These are phyloP conservation scores for Penaeus vannamei DNA, from an alignment of 1,140 invertebrate species.

Conservation along the genomic window DNA sequence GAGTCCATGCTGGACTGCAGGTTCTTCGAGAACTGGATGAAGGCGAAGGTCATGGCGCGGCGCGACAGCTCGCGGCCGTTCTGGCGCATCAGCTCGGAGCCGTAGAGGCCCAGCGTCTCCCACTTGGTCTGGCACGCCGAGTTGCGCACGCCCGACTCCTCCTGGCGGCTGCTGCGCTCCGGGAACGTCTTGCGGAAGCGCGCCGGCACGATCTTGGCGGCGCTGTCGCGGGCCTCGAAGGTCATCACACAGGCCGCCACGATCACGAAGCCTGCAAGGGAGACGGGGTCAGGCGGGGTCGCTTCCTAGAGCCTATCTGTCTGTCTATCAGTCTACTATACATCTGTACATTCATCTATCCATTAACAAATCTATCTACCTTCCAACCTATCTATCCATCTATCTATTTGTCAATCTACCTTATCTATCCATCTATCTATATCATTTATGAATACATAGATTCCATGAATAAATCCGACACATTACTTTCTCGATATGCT, in stretches of 20 bases:
- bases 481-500: neutral
- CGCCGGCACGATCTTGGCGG: constrained; percentile 88
- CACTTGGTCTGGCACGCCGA: constrained; percentile 72
- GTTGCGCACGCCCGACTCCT: constrained; percentile 67
- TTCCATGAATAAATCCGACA: too few relatives aligned
- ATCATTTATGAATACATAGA: too few relatives aligned
- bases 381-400: too few relatives aligned
- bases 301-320: too few relatives aligned
- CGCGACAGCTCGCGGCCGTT: constrained; percentile 69
- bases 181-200: constrained; percentile 66
- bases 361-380: too few relatives aligned
- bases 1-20: constrained; percentile 73
- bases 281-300: constrained; percentile 67
- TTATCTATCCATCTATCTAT: too few relatives aligned
- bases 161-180: constrained; percentile 67
- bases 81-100: constrained; percentile 21
- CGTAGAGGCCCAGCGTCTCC: constrained; percentile 77
- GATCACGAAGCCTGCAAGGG: constrained; percentile 85
- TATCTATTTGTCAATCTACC: too few relatives aligned
- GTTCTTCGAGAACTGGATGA: constrained; percentile 80
- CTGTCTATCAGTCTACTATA: too few relatives aligned
- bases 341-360: too few relatives aligned
- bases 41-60: constrained; percentile 79
- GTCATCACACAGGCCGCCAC: constrained; percentile 96
- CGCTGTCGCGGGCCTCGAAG: constrained; percentile 89